A percentile compares a stretch with the other conserved stretches of the same genome.
These are phyloP conservation scores for Cheilosia vernalis DNA, from an alignment of 2,888 invertebrate genomes.

Conservation along the genomic window DNA sequence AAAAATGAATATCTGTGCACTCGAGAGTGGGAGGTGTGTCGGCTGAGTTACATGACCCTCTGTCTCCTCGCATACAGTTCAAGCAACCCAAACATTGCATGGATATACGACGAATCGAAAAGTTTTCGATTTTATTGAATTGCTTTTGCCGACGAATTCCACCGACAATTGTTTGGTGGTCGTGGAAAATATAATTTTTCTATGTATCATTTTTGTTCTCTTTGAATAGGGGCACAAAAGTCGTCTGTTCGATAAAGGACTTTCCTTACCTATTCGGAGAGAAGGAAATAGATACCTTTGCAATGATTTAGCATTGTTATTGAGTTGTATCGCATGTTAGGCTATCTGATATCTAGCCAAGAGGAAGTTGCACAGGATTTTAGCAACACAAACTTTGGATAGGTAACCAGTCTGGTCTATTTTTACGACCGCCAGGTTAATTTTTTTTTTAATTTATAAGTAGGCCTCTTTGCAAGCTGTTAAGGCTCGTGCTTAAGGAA, in stretches of 20 bases:
- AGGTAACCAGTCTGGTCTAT: too few relatives aligned
- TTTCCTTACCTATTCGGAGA: constrained; percentile 14
- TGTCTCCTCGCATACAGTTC: constrained; percentile 13
- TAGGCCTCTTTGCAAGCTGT: too few relatives aligned
- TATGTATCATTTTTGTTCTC: constrained; percentile 6
- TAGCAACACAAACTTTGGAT: too few relatives aligned
- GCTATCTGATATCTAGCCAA: constrained; percentile 7
- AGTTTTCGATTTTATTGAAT: constrained; percentile 72
- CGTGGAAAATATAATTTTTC: constrained; percentile 52
- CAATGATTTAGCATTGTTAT: constrained; percentile 54
- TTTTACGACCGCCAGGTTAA: too few relatives aligned
- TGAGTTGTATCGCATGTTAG: constrained; percentile 30
- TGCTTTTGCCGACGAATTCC: constrained; percentile 50
- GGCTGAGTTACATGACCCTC: constrained; percentile 20
- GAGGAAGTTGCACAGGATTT: neutral
- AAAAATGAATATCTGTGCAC: constrained; percentile 19
- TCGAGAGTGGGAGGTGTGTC: constrained; percentile 44
- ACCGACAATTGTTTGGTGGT: constrained; percentile 55
- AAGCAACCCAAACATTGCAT: constrained; percentile 57
- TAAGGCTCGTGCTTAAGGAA: too few relatives aligned
- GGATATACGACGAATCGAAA: constrained; percentile 51
- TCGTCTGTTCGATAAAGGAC: constrained; percentile 1
- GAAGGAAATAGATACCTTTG: constrained; percentile 55
- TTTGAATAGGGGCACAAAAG: constrained; percentile 12
- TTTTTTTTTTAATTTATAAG: too few relatives aligned